Evolutionary conservation across 2,888 invertebrate genomes (phyloP).

Genomic region (Anoncus sp.): DNA sequence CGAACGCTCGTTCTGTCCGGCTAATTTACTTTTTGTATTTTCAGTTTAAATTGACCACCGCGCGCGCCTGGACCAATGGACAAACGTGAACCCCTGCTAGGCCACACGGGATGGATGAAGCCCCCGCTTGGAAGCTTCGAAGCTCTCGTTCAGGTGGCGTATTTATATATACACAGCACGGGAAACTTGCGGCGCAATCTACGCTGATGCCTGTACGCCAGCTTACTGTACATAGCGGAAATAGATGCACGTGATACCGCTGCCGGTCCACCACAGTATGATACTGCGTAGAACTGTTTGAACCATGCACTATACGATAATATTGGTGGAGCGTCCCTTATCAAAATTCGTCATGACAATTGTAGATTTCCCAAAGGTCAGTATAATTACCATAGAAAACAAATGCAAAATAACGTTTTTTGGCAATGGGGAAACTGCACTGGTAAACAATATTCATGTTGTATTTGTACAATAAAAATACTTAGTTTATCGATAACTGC

Average conservation of each 20-base stretch:
- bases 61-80: conserved; percentile 58
- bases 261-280: conserved; percentile 16
- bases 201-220: conserved; percentile 2
- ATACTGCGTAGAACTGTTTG: neutral
- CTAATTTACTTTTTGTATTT: conserved; percentile 82
- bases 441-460: no score
- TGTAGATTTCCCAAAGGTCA: neutral
- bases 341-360: conserved; percentile 3
- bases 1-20: conserved; percentile 77
- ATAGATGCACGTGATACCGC: conserved; percentile 22
- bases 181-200: conserved; percentile 39
- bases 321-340: neutral
- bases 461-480: no score
- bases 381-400: no score
- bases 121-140: conserved; percentile 11
- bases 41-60: conserved; percentile 80
- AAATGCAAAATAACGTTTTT: no score
- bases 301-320: neutral
- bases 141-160: conserved; percentile 34
- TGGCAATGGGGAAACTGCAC: no score
- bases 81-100: conserved; percentile 37
- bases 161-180: conserved; percentile 23
- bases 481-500: no score
- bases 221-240: conserved; percentile 1
- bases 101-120: conserved; percentile 44